phyloP scores from a whole-genome alignment of 2,113 vertebrate species.

The Bos taurus region ARS-UCD2.0 NC_037328.1:83337501-83338000 shows the following conservation, averaged over 20 bases:
- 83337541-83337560: not conserved
- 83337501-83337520: not conserved
- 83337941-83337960: not conserved
- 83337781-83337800: not conserved
- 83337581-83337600: not conserved
- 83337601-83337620: not conserved
- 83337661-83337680: not conserved
- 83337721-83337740: not conserved
- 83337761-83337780: not conserved
- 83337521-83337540: not conserved
- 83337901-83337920: not conserved
- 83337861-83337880: not conserved
- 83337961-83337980: not conserved
- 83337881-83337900: not conserved
- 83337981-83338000: not conserved
- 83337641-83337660: not conserved
- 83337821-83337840: not conserved
- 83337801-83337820: not conserved
- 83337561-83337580: not conserved
- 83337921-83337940: not conserved
- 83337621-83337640: not conserved
- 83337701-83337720: not conserved
- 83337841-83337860: not conserved
- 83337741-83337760: not conserved
- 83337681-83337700: not conserved